Percentiles rank a stretch among this genome's conserved stretches.
Conservation (phyloP, 1,140 invertebrate genomes). For the Elymnias hypermnestra region DNA sequence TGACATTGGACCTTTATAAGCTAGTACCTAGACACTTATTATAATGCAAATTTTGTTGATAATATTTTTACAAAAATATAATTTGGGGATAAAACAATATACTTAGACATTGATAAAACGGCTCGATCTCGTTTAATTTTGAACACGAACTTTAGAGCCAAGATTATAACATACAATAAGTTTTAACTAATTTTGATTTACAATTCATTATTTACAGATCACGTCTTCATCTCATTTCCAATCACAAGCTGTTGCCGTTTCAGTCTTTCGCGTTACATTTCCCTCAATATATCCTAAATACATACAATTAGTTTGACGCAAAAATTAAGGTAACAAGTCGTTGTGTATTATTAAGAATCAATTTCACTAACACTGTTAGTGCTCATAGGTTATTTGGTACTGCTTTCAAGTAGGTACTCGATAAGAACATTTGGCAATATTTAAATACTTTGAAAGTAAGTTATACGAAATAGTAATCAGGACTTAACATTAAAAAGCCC, state of each 20-base stretch:
- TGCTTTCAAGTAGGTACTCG: not conserved
- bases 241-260: slow-evolving; percentile 68
- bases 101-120: slow-evolving; percentile 28
- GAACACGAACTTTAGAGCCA: slow-evolving; percentile 46
- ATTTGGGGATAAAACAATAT: slow-evolving; percentile 49
- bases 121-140: slow-evolving; percentile 36
- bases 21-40: slow-evolving; percentile 46
- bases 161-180: slow-evolving; percentile 30
- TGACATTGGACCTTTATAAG: slow-evolving; percentile 59
- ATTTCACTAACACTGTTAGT: not conserved
- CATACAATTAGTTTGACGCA: not conserved
- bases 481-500: not conserved
- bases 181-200: slow-evolving; percentile 28
- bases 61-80: slow-evolving; percentile 73
- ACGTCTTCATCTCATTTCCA: slow-evolving; percentile 35
- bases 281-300: slow-evolving; percentile 21
- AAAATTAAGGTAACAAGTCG: slow-evolving; percentile 5
- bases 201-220: slow-evolving; percentile 43
- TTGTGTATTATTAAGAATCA: slow-evolving; percentile 5
- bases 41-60: slow-evolving; percentile 47
- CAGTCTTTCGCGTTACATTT: slow-evolving; percentile 58
- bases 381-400: not conserved
- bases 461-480: not conserved
- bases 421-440: slow-evolving; percentile 3
- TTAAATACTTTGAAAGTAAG: not conserved